These are phyloP conservation scores for Cossypha polioptera DNA, from an alignment of 2,797 vertebrate species.

Conservation along the genomic window DNA sequence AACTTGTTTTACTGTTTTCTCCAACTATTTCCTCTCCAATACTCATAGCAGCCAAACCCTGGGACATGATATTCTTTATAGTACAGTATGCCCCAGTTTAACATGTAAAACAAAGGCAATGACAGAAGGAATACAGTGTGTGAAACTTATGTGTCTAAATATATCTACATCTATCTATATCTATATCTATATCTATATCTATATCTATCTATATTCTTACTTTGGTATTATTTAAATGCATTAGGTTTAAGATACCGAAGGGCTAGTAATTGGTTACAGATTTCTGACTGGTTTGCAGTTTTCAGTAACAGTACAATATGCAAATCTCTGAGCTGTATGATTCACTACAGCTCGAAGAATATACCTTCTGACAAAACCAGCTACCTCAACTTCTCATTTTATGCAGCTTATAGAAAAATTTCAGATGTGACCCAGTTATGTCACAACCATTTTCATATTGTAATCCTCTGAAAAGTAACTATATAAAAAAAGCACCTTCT, in stretches of 20 bases:
- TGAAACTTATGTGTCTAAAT: neutral
- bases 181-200: no score
- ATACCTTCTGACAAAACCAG: conserved; percentile 45
- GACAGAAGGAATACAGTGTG: neutral
- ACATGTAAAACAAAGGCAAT: neutral
- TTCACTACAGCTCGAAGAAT: conserved; percentile 6
- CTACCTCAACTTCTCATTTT: conserved; percentile 51
- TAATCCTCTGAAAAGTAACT: conserved; percentile 37
- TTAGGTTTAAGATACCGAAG: neutral
- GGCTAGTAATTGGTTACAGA: neutral
- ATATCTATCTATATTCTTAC: neutral
- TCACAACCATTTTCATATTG: conserved; percentile 51
- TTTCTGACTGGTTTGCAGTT: neutral
- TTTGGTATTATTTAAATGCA: neutral
- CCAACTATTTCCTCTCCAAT: neutral
- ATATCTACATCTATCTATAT: no score
- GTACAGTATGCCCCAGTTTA: neutral
- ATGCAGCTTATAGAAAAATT: conserved; percentile 56
- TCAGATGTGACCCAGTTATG: conserved; percentile 58
- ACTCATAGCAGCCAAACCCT: neutral
- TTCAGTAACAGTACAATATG: neutral
- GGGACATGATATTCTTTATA: neutral
- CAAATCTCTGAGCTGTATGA: neutral
- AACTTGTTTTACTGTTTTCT: neutral
- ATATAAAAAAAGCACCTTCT: conserved; percentile 48